Base-by-base conservation (phyloP, 2,888 invertebrate species). In the Sepiola atlantica region DNA sequence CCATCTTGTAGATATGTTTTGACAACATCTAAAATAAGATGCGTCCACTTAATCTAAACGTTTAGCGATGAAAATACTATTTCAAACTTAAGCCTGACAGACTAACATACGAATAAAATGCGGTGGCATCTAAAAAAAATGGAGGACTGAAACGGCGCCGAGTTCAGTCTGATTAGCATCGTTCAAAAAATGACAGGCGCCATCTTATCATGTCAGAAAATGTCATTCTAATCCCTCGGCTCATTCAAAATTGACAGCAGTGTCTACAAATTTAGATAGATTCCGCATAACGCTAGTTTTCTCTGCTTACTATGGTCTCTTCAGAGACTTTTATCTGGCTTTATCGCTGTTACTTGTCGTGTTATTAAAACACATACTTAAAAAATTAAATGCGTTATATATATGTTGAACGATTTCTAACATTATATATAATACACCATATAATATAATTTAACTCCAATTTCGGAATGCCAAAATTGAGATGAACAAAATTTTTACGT, bases 191-290 rank as follows among this genome's bases (percentile, higher is more conserved):
- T 77, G 77, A 77, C 77, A 77, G 77, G n/a, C 77, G n/a, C 77
- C 77, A 77, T 77, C 77, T 77, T 77, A 21, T n/a, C 32, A 77
- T 32, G 77, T 77, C 77, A 32, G 77, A 32, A 77, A 77, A 77
- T 77, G 77, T 77, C 77, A 77, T 32, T n/a, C 18, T 77, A 77
- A 77, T 77, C 77, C 77, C 77, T 32, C n/a, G 77, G n/a, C 32
- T 32, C 77, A 32, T 77, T 77, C 77, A 77, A 77, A 77, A 77
- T 77, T 77, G 77, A 77, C 77, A 77, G 77, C 77, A 18, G 21
- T 77, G 77, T 77, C 77, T 77, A 77, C 77, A 77, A 77, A 77
- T n/a, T n/a, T 77, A 77, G 77, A 77, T 77, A 77, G 77, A 77
- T 77, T 77, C 32, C 77, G n/a, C n/a, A 77, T n/a, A 77, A 77